phyloP scores from a whole-genome alignment of 2,113 vertebrate species.

The Corythaeola cristata region DNA sequence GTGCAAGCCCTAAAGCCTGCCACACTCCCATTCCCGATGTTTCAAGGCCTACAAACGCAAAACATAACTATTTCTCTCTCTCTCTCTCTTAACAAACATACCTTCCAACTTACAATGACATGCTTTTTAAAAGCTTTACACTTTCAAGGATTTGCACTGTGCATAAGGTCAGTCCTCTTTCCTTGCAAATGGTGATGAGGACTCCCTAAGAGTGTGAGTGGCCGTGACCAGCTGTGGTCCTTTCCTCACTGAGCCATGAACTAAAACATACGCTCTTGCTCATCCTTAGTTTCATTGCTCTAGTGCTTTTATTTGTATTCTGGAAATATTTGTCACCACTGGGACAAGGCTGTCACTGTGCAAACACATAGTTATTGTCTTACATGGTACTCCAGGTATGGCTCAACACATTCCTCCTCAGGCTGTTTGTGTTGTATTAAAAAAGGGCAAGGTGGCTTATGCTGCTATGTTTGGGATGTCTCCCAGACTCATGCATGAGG shows the following conservation, averaged over 20 bases:
- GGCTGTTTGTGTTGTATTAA: not conserved
- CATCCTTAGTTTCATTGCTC: not conserved
- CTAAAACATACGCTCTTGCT: not conserved
- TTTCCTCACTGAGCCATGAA: not conserved
- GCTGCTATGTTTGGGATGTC: not conserved
- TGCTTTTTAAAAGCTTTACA: not conserved
- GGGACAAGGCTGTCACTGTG: not conserved
- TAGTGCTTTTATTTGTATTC: not conserved
- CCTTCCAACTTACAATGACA: not conserved
- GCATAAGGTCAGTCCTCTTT: not conserved
- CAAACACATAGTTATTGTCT: not conserved
- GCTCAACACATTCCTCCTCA: not conserved
- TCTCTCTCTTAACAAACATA: not conserved
- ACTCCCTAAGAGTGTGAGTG: not conserved
- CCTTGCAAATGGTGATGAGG: not conserved
- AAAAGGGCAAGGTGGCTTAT: not conserved
- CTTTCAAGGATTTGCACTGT: not conserved
- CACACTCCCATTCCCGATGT: accelerated
- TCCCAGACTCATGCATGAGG: not conserved
- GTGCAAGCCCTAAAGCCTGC: not conserved
- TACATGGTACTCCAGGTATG: not conserved
- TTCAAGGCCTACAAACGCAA: not conserved
- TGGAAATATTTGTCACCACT: not conserved
- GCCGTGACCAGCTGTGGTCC: not conserved
- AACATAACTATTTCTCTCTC: not conserved